phyloP scores from a whole-genome alignment of 2,888 invertebrate genomes.

The Athripsodes cinereus region DNA sequence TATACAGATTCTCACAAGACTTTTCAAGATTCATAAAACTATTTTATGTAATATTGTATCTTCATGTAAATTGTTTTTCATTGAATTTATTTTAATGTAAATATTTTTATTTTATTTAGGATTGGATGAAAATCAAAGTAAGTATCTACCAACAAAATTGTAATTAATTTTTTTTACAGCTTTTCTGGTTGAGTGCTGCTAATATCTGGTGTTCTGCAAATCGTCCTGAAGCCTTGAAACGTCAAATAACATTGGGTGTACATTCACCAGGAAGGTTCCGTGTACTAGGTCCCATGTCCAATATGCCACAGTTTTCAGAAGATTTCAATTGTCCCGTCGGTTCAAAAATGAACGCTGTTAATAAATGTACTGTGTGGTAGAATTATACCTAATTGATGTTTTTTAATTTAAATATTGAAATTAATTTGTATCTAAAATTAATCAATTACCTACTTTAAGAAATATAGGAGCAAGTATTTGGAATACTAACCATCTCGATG shows the following conservation, averaged over 20 bases:
- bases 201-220: slow-evolving; percentile 86
- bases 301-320: slow-evolving; percentile 83
- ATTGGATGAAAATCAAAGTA: too few relatives aligned
- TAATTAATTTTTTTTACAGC: slow-evolving; percentile 40
- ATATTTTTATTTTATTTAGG: too few relatives aligned
- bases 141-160: too few relatives aligned
- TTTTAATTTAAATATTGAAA: not conserved
- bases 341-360: slow-evolving; percentile 79
- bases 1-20: too few relatives aligned
- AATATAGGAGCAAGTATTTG: too few relatives aligned
- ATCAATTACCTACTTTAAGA: too few relatives aligned
- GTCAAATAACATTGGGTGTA: slow-evolving; percentile 75
- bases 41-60: too few relatives aligned
- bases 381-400: slow-evolving; percentile 23
- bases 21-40: too few relatives aligned
- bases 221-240: slow-evolving; percentile 66
- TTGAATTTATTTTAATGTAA: too few relatives aligned
- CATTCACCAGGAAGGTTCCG: slow-evolving; percentile 74
- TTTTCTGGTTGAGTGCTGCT: slow-evolving; percentile 81
- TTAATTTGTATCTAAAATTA: too few relatives aligned
- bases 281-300: slow-evolving; percentile 87
- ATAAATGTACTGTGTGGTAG: slow-evolving; percentile 91
- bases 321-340: slow-evolving; percentile 83
- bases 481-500: too few relatives aligned
- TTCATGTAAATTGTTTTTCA: too few relatives aligned